Evolutionary conservation across 2,888 invertebrate genomes (phyloP).

Genomic region (Ecdyonurus torrentis): DNA sequence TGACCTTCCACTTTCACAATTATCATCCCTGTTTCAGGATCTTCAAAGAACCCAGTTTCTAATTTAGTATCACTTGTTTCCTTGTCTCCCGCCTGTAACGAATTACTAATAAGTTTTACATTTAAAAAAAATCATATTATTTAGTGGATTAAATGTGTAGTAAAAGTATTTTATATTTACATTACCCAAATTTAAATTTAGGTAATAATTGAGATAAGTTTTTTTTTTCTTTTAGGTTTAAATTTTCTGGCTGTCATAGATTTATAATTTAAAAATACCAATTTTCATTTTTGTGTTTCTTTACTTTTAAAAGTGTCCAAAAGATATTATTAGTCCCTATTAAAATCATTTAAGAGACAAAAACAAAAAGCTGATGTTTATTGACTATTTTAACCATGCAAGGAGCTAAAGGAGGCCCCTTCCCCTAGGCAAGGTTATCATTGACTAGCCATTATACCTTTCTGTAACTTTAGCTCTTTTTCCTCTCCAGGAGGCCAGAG

Average conservation of each 20-base stretch:
- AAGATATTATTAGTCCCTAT: neutral
- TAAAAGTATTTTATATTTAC: neutral
- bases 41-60: constrained; percentile 42
- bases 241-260: neutral
- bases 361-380: neutral
- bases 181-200: neutral
- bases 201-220: no score
- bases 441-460: neutral
- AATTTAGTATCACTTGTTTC: constrained; percentile 5
- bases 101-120: neutral
- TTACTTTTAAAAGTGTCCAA: neutral
- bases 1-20: constrained; percentile 43
- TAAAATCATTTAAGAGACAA: neutral
- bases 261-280: neutral
- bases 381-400: neutral
- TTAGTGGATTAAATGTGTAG: neutral
- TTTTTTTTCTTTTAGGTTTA: neutral
- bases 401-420: constrained; percentile 4
- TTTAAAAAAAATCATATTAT: neutral
- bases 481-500: neutral
- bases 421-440: constrained; percentile 10
- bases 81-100: neutral
- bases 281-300: neutral
- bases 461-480: neutral
- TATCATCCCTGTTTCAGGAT: constrained; percentile 33